These are phyloP conservation scores for Turdus rufiventris DNA, from an alignment of 2,113 vertebrate species.

Conservation along the genomic window DNA sequence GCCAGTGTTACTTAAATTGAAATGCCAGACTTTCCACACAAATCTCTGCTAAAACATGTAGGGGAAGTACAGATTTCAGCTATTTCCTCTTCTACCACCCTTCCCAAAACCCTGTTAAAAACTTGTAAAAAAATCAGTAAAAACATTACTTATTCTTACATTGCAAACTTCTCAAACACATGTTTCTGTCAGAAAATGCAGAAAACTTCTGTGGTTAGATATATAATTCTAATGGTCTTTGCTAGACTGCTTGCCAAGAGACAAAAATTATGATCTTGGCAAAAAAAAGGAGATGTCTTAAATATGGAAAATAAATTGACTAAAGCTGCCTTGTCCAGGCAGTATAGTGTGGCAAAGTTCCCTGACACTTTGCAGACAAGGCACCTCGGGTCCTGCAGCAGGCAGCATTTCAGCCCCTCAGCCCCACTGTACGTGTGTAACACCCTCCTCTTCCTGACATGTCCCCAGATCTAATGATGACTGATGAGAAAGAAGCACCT, in stretches of 20 bases:
- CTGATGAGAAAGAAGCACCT: not conserved
- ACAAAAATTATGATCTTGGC: not conserved
- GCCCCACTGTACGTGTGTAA: fast-evolving
- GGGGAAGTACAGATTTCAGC: not conserved
- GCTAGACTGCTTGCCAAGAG: not conserved
- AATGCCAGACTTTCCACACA: not conserved
- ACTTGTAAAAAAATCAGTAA: not conserved
- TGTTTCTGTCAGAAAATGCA: not conserved
- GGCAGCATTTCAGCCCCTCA: not conserved
- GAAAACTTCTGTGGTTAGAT: not conserved
- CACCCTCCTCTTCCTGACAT: not conserved
- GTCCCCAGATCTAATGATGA: fast-evolving
- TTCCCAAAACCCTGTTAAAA: not conserved
- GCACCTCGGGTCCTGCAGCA: not conserved
- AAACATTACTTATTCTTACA: not conserved
- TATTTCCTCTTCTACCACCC: not conserved
- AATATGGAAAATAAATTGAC: conserved; percentile 3
- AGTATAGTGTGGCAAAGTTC: not conserved
- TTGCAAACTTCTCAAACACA: not conserved
- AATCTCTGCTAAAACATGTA: not conserved
- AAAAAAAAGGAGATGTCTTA: not conserved
- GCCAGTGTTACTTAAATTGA: not conserved
- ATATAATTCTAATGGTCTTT: not conserved
- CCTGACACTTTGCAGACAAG: not conserved
- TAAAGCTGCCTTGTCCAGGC: not conserved